Evolutionary conservation across 2,888 invertebrate genomes (phyloP).

Genomic region (Onthophagus sagittarius): DNA sequence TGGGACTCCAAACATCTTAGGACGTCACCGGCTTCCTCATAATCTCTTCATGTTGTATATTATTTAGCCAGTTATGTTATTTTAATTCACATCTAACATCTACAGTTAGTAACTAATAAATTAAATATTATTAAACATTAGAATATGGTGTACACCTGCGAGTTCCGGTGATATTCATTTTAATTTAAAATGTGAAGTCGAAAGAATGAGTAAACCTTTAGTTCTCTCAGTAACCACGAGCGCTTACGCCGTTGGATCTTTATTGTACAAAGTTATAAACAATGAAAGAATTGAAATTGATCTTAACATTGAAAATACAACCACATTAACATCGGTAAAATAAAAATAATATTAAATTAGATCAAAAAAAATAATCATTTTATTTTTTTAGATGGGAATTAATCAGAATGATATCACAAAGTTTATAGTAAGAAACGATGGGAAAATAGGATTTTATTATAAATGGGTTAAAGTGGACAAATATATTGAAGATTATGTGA

Average conservation of each 20-base stretch:
- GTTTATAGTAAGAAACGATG: constrained; percentile 42
- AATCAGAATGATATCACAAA: constrained; percentile 33
- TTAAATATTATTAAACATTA: not conserved
- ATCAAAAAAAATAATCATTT: not conserved
- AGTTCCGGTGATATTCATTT: constrained; percentile 55
- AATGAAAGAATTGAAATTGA: constrained; percentile 34
- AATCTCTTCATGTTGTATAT: too few relatives aligned
- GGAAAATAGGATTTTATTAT: constrained; percentile 43
- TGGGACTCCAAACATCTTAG: too few relatives aligned
- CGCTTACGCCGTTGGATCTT: constrained; percentile 54
- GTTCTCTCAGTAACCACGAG: constrained; percentile 53
- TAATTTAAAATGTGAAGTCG: constrained; percentile 54
- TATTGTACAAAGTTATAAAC: constrained; percentile 47
- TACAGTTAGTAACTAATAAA: too few relatives aligned
- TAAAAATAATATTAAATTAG: constrained; percentile 16
- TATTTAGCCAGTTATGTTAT: too few relatives aligned
- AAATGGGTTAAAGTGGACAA: constrained; percentile 41
- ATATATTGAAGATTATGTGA: constrained; percentile 27
- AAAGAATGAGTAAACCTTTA: constrained; percentile 52
- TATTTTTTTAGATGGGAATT: constrained; percentile 37
- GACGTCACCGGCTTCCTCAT: too few relatives aligned
- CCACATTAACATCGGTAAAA: constrained; percentile 47
- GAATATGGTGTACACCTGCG: constrained; percentile 55
- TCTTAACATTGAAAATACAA: constrained; percentile 38
- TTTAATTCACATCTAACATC: too few relatives aligned